Evolutionary conservation across 2,797 vertebrate species (phyloP).

Genomic region (Vultur gryphus): DNA sequence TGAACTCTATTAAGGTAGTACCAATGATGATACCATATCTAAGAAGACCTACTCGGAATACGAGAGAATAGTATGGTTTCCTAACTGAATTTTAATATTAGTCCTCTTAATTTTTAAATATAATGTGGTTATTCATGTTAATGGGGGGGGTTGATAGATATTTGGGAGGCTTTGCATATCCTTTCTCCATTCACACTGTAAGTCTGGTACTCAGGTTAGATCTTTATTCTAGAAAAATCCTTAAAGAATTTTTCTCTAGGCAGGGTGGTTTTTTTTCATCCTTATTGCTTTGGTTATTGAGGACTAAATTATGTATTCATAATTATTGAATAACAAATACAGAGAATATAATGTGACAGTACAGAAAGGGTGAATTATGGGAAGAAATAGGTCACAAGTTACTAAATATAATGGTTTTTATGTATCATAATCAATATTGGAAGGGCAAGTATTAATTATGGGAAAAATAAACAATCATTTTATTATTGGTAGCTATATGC

Average conservation of each 20-base stretch:
- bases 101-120: background rate
- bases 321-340: background rate
- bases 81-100: background rate
- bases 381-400: background rate
- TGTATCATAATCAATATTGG: background rate
- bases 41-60: background rate
- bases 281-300: background rate
- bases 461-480: background rate
- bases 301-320: background rate
- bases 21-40: background rate
- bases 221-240: background rate
- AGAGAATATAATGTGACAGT: background rate
- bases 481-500: background rate
- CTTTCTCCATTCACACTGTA: background rate
- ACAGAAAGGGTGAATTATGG: background rate
- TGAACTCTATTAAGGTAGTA: background rate
- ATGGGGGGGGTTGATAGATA: background rate
- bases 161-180: background rate
- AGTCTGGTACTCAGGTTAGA: background rate
- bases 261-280: background rate
- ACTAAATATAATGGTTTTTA: background rate
- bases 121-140: background rate
- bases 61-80: background rate
- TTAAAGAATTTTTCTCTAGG: background rate
- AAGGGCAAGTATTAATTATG: background rate